These are phyloP conservation scores for Coccyzus lansbergi DNA, from an alignment of 2,797 vertebrate genomes.

Conservation along the genomic window DNA sequence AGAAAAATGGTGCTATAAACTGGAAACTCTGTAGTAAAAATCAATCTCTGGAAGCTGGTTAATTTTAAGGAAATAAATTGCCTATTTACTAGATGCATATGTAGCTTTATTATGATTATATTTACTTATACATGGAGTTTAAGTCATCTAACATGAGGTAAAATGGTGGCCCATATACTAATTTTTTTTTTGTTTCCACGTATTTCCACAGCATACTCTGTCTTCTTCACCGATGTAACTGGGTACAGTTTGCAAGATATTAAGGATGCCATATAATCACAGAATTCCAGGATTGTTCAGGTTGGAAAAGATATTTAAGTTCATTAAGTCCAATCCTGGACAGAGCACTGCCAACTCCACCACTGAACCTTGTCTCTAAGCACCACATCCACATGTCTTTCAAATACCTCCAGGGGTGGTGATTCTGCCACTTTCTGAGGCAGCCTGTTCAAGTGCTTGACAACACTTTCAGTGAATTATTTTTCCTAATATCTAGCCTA, in stretches of 20 bases:
- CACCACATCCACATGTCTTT: too few species aligned
- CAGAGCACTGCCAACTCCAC: too few species aligned
- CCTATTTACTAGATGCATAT: not conserved
- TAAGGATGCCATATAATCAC: not conserved
- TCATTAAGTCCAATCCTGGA: too few species aligned
- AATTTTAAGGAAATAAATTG: constrained; percentile 1
- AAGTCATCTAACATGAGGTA: not conserved
- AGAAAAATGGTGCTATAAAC: constrained; percentile 86
- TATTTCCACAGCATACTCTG: not conserved
- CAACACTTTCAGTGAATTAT: too few species aligned
- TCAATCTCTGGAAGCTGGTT: constrained; percentile 39
- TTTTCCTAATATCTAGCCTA: too few species aligned
- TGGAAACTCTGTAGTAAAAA: constrained; percentile 71
- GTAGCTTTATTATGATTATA: constrained; percentile 24
- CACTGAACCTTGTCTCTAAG: too few species aligned
- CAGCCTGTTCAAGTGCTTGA: too few species aligned
- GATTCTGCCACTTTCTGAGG: too few species aligned
- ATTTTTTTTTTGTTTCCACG: not conserved
- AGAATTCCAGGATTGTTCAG: too few species aligned
- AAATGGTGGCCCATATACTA: not conserved
- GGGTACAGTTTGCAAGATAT: not conserved
- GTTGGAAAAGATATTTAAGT: too few species aligned
- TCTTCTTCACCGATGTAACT: not conserved
- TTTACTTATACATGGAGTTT: constrained; percentile 27
- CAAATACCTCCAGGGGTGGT: too few species aligned